Conservation (phyloP, 2,113 vertebrate genomes). For the Chionis minor region DNA sequence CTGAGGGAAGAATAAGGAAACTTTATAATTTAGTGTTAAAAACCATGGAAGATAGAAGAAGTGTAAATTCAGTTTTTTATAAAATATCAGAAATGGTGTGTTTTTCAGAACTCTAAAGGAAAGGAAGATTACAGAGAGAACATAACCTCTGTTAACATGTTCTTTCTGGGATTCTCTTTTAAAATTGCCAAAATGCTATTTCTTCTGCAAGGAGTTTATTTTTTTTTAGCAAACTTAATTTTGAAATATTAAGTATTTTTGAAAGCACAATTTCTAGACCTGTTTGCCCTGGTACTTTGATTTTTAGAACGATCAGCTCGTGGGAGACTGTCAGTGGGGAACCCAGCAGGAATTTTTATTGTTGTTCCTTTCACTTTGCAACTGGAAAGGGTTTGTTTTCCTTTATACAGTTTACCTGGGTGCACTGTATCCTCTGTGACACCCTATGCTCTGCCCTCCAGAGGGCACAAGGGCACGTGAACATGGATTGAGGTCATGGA, state of each 20-base stretch:
- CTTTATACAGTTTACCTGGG: background rate
- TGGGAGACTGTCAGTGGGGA: background rate
- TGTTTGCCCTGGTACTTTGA: background rate
- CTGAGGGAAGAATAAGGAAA: background rate
- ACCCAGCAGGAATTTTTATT: background rate
- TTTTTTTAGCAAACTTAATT: background rate
- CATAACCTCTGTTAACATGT: background rate
- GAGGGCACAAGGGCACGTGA: background rate
- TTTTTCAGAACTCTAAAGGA: background rate
- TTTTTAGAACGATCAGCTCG: background rate
- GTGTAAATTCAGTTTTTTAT: background rate
- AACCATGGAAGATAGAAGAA: background rate
- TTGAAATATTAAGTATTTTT: background rate
- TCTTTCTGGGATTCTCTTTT: background rate
- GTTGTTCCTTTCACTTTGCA: fast-evolving
- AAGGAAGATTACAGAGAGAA: background rate
- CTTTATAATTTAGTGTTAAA: background rate
- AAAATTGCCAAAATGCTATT: background rate
- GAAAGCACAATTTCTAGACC: background rate
- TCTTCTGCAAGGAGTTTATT: background rate
- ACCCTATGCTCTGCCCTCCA: background rate
- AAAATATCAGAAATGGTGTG: background rate
- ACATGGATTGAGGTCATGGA: background rate
- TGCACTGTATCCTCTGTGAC: background rate
- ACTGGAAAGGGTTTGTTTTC: background rate